phyloP scores from a whole-genome alignment of 1,140 invertebrate genomes.

The Hylaeus anthracinus region DNA sequence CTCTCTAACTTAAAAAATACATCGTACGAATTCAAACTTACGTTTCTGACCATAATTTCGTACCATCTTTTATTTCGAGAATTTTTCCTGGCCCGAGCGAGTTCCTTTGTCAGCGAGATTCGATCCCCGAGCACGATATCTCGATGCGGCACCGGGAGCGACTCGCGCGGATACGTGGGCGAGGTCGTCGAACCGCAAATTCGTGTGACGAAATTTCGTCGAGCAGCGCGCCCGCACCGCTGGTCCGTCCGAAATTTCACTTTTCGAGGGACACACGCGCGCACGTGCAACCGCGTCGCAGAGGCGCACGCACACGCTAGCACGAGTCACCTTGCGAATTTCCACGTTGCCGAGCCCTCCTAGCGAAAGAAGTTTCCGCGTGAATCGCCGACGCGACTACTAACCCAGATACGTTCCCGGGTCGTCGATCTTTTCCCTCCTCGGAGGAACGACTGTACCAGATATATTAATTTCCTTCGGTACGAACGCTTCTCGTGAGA shows the following conservation, averaged over 20 bases:
- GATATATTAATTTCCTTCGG: slow-evolving; percentile 77
- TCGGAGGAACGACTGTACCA: slow-evolving; percentile 73
- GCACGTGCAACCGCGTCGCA: no score
- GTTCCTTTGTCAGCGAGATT: not conserved
- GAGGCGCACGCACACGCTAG: not conserved
- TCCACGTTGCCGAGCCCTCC: slow-evolving; percentile 67
- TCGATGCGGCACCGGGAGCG: not conserved
- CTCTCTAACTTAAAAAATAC: no score
- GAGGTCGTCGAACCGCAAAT: slow-evolving; percentile 49
- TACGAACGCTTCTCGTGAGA: slow-evolving; percentile 55
- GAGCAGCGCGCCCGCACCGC: not conserved
- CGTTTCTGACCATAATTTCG: no score
- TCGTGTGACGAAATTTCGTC: slow-evolving; percentile 57
- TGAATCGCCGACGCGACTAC: slow-evolving; percentile 79
- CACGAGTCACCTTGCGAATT: slow-evolving; percentile 70
- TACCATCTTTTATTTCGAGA: no score
- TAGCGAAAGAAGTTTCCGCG: slow-evolving; percentile 69
- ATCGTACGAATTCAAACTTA: no score
- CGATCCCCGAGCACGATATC: not conserved
- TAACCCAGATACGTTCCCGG: slow-evolving; percentile 80
- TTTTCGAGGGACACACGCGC: slow-evolving; percentile 66
- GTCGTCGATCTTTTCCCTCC: slow-evolving; percentile 80
- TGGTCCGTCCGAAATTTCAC: slow-evolving; percentile 68
- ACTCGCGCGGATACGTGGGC: slow-evolving; percentile 37
- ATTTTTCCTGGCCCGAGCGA: no score